phyloP scores from a whole-genome alignment of 2,113 vertebrate species.

The Hydrolagus affinis region DNA sequence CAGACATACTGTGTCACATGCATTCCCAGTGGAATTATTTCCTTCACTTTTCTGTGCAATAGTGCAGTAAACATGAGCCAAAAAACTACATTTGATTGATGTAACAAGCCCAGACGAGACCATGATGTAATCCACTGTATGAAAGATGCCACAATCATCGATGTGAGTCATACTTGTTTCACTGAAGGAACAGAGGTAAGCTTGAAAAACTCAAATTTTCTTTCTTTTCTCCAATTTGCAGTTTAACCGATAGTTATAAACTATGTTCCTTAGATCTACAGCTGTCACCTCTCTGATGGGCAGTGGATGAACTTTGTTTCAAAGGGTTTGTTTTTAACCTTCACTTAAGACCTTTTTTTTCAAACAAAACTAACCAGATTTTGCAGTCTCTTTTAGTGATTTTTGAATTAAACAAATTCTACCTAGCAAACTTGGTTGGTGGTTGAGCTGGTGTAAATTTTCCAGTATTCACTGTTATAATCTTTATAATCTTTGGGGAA shows the following conservation, averaged over 20 bases:
- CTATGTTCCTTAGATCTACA: neutral
- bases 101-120: conserved; percentile 29
- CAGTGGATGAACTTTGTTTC: conserved; percentile 3
- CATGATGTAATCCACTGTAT: conserved; percentile 19
- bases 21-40: neutral
- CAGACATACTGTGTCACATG: conserved; percentile 10
- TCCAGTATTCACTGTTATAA: no score
- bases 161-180: conserved; percentile 9
- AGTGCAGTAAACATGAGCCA: neutral
- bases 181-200: neutral
- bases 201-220: neutral
- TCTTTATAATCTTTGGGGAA: no score
- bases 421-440: no score
- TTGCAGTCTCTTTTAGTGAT: neutral
- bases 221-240: neutral
- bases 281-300: neutral
- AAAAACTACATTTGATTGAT: conserved; percentile 25
- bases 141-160: conserved; percentile 10
- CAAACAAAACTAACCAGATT: neutral
- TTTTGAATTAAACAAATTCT: no score
- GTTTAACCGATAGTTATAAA: neutral
- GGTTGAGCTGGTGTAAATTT: no score
- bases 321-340: neutral
- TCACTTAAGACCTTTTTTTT: neutral
- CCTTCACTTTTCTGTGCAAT: conserved; percentile 13